Conservation (phyloP, 1,140 invertebrate genomes). For the Solen grandis region DNA sequence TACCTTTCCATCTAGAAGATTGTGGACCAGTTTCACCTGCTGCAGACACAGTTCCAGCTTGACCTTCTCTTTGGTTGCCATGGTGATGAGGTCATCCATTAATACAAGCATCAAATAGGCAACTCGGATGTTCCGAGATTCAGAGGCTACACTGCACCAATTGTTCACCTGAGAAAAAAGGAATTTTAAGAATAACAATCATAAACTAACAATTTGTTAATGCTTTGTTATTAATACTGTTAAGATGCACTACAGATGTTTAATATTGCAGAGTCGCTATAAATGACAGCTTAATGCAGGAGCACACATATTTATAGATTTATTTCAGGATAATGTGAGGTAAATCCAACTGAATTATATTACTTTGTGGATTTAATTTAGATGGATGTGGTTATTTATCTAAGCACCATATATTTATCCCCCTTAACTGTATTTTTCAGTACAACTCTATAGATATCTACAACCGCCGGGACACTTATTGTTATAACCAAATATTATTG, state of each 20-base stretch:
- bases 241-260: too few relatives aligned
- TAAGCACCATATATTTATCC: too few relatives aligned
- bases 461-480: too few relatives aligned
- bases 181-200: background rate
- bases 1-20: background rate
- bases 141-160: background rate
- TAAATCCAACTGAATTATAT: background rate
- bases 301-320: background rate
- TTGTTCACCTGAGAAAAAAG: background rate
- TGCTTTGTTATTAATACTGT: background rate
- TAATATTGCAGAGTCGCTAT: background rate
- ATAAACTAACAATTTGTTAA: background rate
- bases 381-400: too few relatives aligned
- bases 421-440: too few relatives aligned
- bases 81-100: constrained; percentile 23
- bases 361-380: too few relatives aligned
- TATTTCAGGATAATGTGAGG: background rate
- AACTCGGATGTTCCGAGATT: background rate
- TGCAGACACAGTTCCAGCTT: constrained; percentile 25
- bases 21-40: constrained; percentile 17
- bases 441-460: too few relatives aligned
- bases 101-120: constrained; percentile 44
- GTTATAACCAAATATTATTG: too few relatives aligned
- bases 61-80: constrained; percentile 6
- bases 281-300: background rate